phyloP scores from a whole-genome alignment of 2,113 vertebrate species.

The Tupaia chinensis region DNA sequence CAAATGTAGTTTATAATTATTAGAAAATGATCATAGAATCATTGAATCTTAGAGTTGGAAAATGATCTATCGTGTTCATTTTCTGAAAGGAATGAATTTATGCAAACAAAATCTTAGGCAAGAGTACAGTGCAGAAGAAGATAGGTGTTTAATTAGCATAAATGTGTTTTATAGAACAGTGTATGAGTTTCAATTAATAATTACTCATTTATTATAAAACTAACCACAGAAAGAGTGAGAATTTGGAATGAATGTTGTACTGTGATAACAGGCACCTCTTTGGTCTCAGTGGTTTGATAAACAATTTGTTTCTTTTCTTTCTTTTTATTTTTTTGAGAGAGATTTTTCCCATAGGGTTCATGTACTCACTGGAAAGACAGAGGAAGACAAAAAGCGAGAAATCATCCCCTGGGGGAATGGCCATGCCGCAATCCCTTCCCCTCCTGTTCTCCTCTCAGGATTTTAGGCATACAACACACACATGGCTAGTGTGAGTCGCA shows the following conservation, averaged over 20 bases:
- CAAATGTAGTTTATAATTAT: conserved; percentile 72
- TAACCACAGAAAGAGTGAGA: background rate
- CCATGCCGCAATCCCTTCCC: too few relatives aligned
- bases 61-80: conserved; percentile 54
- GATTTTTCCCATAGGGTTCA: too few relatives aligned
- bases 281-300: background rate
- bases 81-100: conserved; percentile 36
- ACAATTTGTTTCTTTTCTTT: background rate
- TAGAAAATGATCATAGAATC: conserved; percentile 70
- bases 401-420: too few relatives aligned
- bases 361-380: too few relatives aligned
- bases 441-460: too few relatives aligned
- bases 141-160: background rate
- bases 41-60: conserved; percentile 59
- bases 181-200: background rate
- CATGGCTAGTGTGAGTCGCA: too few relatives aligned
- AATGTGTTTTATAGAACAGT: background rate
- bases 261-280: background rate
- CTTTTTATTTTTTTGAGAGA: too few relatives aligned
- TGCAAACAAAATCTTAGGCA: background rate
- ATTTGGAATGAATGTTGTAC: background rate
- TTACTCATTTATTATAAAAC: background rate
- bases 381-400: too few relatives aligned
- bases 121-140: background rate
- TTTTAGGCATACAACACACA: too few relatives aligned